These are phyloP conservation scores for Jaculus jaculus DNA, from an alignment of 2,113 vertebrate genomes.

Conservation along the genomic window DNA sequence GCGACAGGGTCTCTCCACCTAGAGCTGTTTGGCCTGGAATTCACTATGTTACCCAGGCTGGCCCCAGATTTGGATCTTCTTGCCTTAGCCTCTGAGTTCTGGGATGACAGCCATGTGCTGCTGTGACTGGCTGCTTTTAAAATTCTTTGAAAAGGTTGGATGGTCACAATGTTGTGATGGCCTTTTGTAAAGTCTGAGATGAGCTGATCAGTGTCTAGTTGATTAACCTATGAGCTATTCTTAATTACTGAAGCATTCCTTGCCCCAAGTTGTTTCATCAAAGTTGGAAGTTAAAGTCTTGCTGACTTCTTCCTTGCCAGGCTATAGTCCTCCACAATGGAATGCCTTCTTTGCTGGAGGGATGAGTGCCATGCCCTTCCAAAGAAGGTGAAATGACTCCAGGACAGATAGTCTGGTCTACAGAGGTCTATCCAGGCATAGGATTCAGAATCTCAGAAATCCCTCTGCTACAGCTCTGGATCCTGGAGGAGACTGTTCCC, in stretches of 20 bases:
- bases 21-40: not conserved
- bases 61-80: not conserved
- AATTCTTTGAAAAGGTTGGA: slow-evolving; percentile 18
- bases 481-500: not conserved
- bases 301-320: not conserved
- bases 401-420: not conserved
- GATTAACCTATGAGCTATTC: not conserved
- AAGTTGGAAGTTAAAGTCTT: slow-evolving; percentile 7
- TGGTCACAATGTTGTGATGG: not conserved
- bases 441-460: not conserved
- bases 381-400: not conserved
- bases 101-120: not conserved
- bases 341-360: not conserved
- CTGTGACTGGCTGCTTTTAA: not conserved
- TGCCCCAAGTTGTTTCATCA: not conserved
- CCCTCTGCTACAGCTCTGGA: not conserved
- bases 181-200: not conserved
- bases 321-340: not conserved
- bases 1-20: not conserved
- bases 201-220: not conserved
- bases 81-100: not conserved
- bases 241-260: not conserved
- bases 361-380: not conserved
- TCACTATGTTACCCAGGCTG: not conserved
- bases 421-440: not conserved